Evolutionary conservation across 2,113 vertebrate genomes (phyloP).

Genomic region (Chlorocebus sabaeus): DNA sequence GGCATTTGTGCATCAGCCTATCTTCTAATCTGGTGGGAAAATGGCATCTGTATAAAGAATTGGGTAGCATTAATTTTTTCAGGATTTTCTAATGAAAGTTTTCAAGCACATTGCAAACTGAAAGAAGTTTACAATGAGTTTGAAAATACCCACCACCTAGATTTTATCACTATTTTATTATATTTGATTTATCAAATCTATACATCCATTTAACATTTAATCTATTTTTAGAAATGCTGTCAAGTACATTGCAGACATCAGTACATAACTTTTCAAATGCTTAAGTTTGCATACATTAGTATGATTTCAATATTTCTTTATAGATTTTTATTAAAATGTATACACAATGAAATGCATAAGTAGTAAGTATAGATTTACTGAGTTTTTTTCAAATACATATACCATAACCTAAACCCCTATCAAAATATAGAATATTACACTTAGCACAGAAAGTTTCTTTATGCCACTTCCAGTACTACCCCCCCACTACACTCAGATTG

Average conservation of each 20-base stretch:
- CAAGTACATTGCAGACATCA: background rate
- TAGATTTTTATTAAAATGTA: background rate
- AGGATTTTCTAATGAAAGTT: background rate
- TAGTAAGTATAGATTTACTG: background rate
- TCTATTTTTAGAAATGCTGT: background rate
- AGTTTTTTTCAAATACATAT: background rate
- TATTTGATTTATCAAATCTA: background rate
- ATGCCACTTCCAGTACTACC: background rate
- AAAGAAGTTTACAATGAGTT: background rate
- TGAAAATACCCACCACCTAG: background rate
- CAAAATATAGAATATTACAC: background rate
- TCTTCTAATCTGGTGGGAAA: background rate
- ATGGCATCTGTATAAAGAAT: background rate
- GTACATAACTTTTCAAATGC: background rate
- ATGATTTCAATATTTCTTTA: background rate
- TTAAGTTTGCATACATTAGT: background rate
- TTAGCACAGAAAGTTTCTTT: background rate
- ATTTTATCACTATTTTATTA: background rate
- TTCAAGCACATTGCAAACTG: background rate
- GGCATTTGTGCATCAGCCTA: background rate
- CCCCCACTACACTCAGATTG: background rate
- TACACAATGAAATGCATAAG: background rate
- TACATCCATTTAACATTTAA: background rate
- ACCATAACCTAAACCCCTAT: background rate
- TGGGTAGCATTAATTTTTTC: background rate